Conservation (phyloP, 2,888 invertebrate species). For the Chromoteleia sp. region DNA sequence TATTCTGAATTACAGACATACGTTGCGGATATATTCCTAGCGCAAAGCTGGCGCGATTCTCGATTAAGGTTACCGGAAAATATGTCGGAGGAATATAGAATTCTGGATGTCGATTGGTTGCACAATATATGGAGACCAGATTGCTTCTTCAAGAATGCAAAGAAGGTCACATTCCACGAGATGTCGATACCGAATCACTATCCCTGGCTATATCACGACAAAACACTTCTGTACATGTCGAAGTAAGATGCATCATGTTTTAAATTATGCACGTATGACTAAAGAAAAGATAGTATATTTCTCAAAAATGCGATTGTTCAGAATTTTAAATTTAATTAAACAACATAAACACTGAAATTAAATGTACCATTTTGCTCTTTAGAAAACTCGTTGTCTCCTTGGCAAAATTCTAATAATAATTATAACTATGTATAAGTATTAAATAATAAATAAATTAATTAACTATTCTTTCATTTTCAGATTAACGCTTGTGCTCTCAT, state of each 20-base stretch:
- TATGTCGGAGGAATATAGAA: constrained; percentile 96
- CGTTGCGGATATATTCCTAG: constrained; percentile 96
- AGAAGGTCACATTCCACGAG: constrained; percentile 96
- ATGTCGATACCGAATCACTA: constrained; percentile 98
- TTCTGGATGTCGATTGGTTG: constrained; percentile 95
- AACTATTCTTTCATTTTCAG: constrained; percentile 86
- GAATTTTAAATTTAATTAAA: background rate
- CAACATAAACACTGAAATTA: background rate
- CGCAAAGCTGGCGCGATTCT: constrained; percentile 97
- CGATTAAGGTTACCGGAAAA: constrained; percentile 95
- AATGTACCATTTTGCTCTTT: too few relatives aligned
- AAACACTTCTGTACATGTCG: constrained; percentile 96
- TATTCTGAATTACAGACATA: constrained; percentile 89
- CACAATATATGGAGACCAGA: constrained; percentile 97
- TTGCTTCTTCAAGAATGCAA: constrained; percentile 97
- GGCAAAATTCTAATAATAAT: too few relatives aligned
- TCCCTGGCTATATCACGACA: constrained; percentile 95
- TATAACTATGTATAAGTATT: too few relatives aligned
- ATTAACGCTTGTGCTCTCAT: constrained; percentile 94
- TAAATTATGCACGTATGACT: constrained; percentile 20
- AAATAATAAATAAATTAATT: too few relatives aligned
- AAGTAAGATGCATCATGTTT: constrained; percentile 87
- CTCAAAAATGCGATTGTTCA: background rate
- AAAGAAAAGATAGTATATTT: background rate
- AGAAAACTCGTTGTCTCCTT: too few relatives aligned